Conservation (phyloP, 2,113 vertebrate genomes). For the Siphamia tubifer region DNA sequence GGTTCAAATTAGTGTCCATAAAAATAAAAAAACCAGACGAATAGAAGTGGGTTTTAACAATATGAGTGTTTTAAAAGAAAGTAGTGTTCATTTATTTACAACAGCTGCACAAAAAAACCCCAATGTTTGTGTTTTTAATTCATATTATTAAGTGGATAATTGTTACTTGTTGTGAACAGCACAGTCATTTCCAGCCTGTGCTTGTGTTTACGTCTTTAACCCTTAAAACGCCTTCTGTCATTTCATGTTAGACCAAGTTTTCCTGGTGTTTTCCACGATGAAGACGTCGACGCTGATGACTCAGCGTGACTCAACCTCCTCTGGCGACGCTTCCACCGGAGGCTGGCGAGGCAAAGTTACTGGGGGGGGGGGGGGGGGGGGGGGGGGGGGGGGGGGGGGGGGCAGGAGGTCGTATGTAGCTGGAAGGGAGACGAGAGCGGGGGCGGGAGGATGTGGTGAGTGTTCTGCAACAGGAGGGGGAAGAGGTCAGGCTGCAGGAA, state of each 20-base stretch:
- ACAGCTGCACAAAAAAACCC: too few relatives aligned
- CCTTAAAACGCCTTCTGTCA: conserved; percentile 9
- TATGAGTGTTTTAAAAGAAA: too few relatives aligned
- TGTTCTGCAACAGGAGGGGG: conserved; percentile 61
- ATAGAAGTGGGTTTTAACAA: too few relatives aligned
- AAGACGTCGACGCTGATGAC: conserved; percentile 65
- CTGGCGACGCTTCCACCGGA: conserved; percentile 68
- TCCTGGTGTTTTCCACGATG: conserved; percentile 43
- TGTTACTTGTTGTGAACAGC: neutral
- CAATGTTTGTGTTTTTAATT: too few relatives aligned
- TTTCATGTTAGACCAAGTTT: conserved; percentile 28
- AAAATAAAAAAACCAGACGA: too few relatives aligned
- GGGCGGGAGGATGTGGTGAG: conserved; percentile 76
- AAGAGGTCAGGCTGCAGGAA: conserved; percentile 78
- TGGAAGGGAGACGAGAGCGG: conserved; percentile 7
- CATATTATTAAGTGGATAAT: too few relatives aligned
- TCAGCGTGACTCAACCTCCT: conserved; percentile 76
- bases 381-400: neutral
- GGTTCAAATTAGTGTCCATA: too few relatives aligned
- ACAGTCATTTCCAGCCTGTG: conserved; percentile 1
- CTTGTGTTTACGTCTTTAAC: conserved; percentile 15
- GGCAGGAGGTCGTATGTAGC: conserved; percentile 40
- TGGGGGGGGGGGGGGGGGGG: neutral
- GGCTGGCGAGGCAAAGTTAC: conserved; percentile 55
- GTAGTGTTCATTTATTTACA: too few relatives aligned